Evolutionary conservation across 2,888 invertebrate species (phyloP), one percentile per base, ranked within the genome.

Genomic region (Orthosia gracilis): DNA sequence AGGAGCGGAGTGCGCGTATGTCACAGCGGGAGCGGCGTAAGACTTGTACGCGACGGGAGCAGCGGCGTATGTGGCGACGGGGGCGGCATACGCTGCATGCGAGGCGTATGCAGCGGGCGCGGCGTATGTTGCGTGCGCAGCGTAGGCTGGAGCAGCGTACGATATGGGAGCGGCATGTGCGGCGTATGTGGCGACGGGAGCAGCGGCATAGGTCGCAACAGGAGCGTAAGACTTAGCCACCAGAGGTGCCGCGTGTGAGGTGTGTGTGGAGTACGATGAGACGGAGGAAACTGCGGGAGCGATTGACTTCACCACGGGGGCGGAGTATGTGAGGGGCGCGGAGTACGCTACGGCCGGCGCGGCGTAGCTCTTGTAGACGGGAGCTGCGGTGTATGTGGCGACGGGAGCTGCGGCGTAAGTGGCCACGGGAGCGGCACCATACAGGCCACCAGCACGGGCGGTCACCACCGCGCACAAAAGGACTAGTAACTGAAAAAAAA

Each of bases 391-490:
- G 82, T 90, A 86, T 71, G 85, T 54, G 40, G 80, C 79, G 68
- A 83, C 71, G 67, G 88, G 88, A 40, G 83, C 86, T 31, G 86
- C 82, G 76, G 92, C 91, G 76, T 90, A 84, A 31, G 40, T 40
- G 40, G 40, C 40, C 40, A 40, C 63, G 59, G 86, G 86, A 49
- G 81, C 80, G 49, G 85, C 77, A 74, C 92, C 91, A 76, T 90
- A 85, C 21, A 97, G 87, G 67, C 94, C 88, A 74, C 97, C 97
- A 83, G 97, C 97, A 88, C 94, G 96, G 85, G 96, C 97, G 66
- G 95, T 94, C 72, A 97, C 97, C 91, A 97, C 93, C 82, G 96
- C 92, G 88, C 97, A 95, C 91, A 96, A 94, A 85, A 97, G 92
- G 76, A 97, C 92, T 88, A 97, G 88, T 86, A 97, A 93, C 97